These are phyloP conservation scores for Halocynthia aurantium DNA, from an alignment of 23 tunicate genomes.

Conservation along the genomic window DNA sequence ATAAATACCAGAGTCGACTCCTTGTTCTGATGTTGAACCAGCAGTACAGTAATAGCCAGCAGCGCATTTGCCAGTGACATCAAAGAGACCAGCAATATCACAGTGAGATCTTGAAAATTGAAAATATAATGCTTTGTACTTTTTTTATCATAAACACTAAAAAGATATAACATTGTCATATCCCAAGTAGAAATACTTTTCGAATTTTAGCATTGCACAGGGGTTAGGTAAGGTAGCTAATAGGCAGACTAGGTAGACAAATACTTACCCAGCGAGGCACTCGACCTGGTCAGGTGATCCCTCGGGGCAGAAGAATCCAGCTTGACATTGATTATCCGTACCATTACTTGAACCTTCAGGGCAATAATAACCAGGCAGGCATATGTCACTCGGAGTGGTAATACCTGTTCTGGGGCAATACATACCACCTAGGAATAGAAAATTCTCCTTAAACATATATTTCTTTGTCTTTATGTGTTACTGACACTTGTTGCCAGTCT, in stretches of 20 bases:
- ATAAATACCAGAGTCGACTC: constrained; percentile 7
- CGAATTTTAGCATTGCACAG: too few relatives aligned
- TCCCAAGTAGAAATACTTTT: too few relatives aligned
- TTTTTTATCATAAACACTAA: background rate
- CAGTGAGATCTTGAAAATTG: constrained; percentile 44
- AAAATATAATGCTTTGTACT: background rate
- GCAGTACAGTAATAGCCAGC: constrained; percentile 86
- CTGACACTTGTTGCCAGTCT: background rate
- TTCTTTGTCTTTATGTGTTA: background rate
- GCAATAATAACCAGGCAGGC: constrained; percentile 79
- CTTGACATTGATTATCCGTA: constrained; percentile 48
- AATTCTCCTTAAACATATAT: background rate
- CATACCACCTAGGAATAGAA: constrained; percentile 49
- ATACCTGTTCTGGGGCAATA: constrained; percentile 52
- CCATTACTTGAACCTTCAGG: constrained; percentile 49
- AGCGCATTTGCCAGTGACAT: constrained; percentile 62
- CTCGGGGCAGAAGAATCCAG: constrained; percentile 46
- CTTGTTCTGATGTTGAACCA: constrained; percentile 8
- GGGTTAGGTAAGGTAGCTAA: background rate
- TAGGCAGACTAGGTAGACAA: background rate
- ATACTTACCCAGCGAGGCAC: constrained; percentile 69
- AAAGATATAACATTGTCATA: background rate
- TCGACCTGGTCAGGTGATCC: constrained; percentile 35
- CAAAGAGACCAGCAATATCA: constrained; percentile 21
- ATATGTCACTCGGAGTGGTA: constrained; percentile 30